These are phyloP conservation scores for Paracentrotus lividus DNA, from an alignment of 53 echinoderm and acorn worm species.

Conservation along the genomic window DNA sequence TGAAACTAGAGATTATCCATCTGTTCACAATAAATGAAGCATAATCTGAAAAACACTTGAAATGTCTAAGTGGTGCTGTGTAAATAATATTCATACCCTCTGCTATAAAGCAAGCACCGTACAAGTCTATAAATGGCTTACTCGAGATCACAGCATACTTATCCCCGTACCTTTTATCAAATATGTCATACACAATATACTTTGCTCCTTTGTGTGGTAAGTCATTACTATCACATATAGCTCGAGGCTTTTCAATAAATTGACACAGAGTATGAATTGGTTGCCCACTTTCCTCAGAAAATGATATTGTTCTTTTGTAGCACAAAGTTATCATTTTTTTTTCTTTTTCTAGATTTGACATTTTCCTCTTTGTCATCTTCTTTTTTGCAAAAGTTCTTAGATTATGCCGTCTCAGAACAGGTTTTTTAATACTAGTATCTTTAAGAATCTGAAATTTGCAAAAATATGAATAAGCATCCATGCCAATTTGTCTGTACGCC, in stretches of 20 bases:
- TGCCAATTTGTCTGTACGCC: slow-evolving; percentile 33
- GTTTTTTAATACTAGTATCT: slow-evolving; percentile 45
- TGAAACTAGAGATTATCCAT: slow-evolving; percentile 35
- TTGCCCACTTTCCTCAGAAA: slow-evolving; percentile 28
- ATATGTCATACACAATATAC: slow-evolving; percentile 35
- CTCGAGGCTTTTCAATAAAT: slow-evolving; percentile 58
- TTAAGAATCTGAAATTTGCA: slow-evolving; percentile 52
- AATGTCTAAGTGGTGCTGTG: slow-evolving; percentile 53
- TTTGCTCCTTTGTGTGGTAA: slow-evolving; percentile 69
- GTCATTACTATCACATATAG: slow-evolving; percentile 47
- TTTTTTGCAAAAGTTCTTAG: slow-evolving; percentile 57
- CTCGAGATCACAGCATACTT: background rate
- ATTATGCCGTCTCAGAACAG: background rate
- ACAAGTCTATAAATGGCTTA: background rate
- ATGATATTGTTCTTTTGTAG: slow-evolving; percentile 67
- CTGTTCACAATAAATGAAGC: slow-evolving; percentile 39
- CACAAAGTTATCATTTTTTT: slow-evolving; percentile 69
- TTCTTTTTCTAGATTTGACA: background rate
- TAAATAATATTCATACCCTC: slow-evolving; percentile 78
- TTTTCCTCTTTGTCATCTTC: background rate
- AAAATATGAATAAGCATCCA: slow-evolving; percentile 16
- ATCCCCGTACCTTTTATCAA: slow-evolving; percentile 35
- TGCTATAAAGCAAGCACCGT: slow-evolving; percentile 12
- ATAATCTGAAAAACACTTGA: slow-evolving; percentile 60
- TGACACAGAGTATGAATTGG: slow-evolving; percentile 21